Evolutionary conservation across 1,140 invertebrate genomes (phyloP).

Genomic region (Leptoteleia sp.): DNA sequence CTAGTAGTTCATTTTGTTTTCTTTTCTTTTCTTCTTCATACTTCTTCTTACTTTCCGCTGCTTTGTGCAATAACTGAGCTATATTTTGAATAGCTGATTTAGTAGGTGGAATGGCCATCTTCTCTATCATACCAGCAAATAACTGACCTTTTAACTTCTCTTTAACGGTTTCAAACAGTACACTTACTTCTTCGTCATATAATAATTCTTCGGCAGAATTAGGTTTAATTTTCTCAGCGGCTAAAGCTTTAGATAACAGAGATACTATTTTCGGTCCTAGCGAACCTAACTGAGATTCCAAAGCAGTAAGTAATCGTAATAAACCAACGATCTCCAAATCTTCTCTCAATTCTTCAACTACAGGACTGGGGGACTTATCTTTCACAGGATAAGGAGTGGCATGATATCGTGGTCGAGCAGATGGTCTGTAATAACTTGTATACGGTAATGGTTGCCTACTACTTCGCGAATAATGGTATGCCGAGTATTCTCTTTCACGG

Average conservation of each 20-base stretch:
- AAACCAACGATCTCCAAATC: conserved; percentile 84
- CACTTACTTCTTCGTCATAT: conserved; percentile 85
- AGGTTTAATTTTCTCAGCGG: conserved; percentile 87
- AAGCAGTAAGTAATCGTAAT: conserved; percentile 87
- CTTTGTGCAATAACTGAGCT: conserved; percentile 85
- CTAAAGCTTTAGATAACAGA: conserved; percentile 86
- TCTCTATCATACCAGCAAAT: conserved; percentile 87
- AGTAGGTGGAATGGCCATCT: conserved; percentile 84
- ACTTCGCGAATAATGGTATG: conserved; percentile 70
- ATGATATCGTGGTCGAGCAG: conserved; percentile 73
- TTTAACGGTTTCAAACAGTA: conserved; percentile 90
- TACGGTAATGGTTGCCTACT: conserved; percentile 57
- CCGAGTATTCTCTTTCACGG: conserved; percentile 69
- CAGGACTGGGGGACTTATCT: conserved; percentile 73
- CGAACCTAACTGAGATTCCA: conserved; percentile 90
- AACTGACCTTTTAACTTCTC: conserved; percentile 91
- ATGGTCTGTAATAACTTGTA: conserved; percentile 66
- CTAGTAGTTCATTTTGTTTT: conserved; percentile 70
- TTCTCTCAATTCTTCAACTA: conserved; percentile 72
- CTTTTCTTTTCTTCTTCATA: conserved; percentile 80
- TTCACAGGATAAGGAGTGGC: conserved; percentile 72
- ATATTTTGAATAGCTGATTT: conserved; percentile 85
- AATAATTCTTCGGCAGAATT: conserved; percentile 89
- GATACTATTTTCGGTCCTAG: conserved; percentile 89
- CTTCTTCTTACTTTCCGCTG: conserved; percentile 81